Evolutionary conservation across 2,113 vertebrate species (phyloP).

Genomic region (Strix uralensis): DNA sequence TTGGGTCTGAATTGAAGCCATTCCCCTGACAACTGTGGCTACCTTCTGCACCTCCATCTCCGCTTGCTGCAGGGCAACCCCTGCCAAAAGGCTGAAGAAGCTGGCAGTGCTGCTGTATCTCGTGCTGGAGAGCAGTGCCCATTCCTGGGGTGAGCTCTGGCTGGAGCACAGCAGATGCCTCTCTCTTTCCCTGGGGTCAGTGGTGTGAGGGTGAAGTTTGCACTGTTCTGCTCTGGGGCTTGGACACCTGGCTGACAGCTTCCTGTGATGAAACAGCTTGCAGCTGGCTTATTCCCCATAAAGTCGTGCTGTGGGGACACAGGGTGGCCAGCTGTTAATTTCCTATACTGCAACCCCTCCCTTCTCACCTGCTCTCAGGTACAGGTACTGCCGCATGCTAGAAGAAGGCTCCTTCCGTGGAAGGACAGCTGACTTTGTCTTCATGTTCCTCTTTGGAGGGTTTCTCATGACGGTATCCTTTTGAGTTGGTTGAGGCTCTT

Average conservation of each 20-base stretch:
- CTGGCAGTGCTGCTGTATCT: not conserved
- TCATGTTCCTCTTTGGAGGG: constrained; percentile 90
- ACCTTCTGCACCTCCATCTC: not conserved
- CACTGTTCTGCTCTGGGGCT: not conserved
- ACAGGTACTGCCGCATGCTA: constrained; percentile 88
- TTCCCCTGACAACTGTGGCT: not conserved
- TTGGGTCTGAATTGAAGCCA: not conserved
- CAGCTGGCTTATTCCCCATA: not conserved
- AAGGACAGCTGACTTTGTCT: constrained; percentile 86
- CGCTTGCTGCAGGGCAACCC: not conserved
- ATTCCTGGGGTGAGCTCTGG: not conserved
- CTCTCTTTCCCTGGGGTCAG: not conserved
- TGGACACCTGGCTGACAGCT: not conserved
- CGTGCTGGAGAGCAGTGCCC: not conserved
- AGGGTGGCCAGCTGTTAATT: constrained; percentile 27
- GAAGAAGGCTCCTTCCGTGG: constrained; percentile 89
- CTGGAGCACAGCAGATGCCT: not conserved
- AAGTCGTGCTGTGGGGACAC: not conserved
- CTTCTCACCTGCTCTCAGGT: constrained; percentile 69
- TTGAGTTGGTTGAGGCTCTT: not conserved
- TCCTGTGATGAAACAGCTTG: not conserved
- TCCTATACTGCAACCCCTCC: constrained; percentile 72
- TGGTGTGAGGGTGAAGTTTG: not conserved
- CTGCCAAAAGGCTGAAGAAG: not conserved
- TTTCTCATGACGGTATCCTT: constrained; percentile 89